These are phyloP conservation scores for Austrolebias charrua DNA, from an alignment of 2,797 vertebrate genomes.

Conservation along the genomic window DNA sequence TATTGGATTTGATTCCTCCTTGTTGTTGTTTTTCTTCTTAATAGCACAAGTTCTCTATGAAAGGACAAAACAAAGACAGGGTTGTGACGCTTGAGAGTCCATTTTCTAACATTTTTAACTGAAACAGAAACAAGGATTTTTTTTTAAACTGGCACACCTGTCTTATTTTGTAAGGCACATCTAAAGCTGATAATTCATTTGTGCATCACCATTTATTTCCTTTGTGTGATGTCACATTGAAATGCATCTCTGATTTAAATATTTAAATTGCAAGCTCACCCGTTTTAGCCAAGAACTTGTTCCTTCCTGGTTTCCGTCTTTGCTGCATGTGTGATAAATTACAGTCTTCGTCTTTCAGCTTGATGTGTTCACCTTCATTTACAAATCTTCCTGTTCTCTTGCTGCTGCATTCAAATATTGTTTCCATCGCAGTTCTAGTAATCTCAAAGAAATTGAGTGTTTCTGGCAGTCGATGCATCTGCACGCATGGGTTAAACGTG, in stretches of 20 bases:
- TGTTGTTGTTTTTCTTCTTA: too few species aligned
- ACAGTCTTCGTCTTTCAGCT: not conserved
- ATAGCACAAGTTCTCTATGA: too few species aligned
- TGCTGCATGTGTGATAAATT: conserved; percentile 5
- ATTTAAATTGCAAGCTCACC: conserved; percentile 33
- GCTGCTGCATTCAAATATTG: not conserved
- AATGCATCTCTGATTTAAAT: not conserved
- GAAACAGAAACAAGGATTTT: not conserved
- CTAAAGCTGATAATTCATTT: not conserved
- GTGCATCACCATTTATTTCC: too few species aligned
- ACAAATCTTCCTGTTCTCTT: not conserved
- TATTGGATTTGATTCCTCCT: too few species aligned
- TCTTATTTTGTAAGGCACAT: not conserved
- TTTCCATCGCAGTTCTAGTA: not conserved
- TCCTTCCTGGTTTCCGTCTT: conserved; percentile 17
- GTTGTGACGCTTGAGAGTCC: conserved; percentile 43
- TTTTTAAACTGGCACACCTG: conserved; percentile 15
- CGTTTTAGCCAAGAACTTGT: not conserved
- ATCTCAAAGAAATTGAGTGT: not conserved
- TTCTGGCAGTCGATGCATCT: not conserved
- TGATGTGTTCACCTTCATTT: conserved; percentile 4
- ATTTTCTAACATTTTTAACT: conserved; percentile 1
- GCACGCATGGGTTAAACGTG: conserved; percentile 24
- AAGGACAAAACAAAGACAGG: conserved; percentile 47
- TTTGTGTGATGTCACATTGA: not conserved